A percentile compares a stretch with the other conserved stretches of the same genome.
Evolutionary conservation across 2,797 vertebrate genomes (phyloP).

Genomic region (Myotis findleyi): DNA sequence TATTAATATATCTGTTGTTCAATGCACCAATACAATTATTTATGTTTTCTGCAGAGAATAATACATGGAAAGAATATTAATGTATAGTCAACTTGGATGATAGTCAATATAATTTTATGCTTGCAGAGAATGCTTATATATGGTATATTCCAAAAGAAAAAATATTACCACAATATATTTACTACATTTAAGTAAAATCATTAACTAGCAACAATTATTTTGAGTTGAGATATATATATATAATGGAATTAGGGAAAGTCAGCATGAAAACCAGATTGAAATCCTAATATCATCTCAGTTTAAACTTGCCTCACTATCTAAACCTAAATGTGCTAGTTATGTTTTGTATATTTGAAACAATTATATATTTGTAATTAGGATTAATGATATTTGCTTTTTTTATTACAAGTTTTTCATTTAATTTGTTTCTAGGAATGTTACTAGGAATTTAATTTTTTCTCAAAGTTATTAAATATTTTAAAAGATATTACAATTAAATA

Average conservation of each 20-base stretch:
- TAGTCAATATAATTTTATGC: not conserved
- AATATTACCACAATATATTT: not conserved
- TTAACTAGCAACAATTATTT: not conserved
- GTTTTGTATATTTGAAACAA: not conserved
- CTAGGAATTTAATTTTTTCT: not conserved
- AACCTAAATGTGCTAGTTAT: not conserved
- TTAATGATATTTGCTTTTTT: not conserved
- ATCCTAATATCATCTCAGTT: not conserved
- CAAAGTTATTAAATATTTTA: not conserved
- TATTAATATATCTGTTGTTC: not conserved
- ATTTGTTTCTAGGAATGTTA: not conserved
- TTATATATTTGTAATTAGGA: not conserved
- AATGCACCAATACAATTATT: not conserved
- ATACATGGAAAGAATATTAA: constrained; percentile 2
- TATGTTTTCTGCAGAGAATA: constrained; percentile 16
- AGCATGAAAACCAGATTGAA: not conserved
- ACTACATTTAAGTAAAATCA: not conserved
- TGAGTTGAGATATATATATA: not conserved
- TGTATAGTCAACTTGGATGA: not conserved
- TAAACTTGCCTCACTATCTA: not conserved
- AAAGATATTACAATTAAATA: not conserved
- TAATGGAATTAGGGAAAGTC: not conserved
- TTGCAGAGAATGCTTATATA: not conserved
- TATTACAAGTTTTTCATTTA: not conserved
- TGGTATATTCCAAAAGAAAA: not conserved